phyloP scores from a whole-genome alignment of 2,113 vertebrate genomes.

The Albula glossodonta region DNA sequence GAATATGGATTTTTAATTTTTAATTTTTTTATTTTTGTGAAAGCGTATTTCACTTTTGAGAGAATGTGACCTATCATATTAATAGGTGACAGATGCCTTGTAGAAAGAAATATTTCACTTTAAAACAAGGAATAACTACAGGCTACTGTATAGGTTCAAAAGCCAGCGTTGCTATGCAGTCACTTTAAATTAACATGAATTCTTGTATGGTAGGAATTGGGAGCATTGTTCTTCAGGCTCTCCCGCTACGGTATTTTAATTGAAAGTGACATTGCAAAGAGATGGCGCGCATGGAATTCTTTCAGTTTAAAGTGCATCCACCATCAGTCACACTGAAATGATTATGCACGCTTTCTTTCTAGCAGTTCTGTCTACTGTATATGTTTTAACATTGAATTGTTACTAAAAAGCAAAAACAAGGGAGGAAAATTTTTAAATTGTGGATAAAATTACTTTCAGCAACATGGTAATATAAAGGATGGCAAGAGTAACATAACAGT shows the following conservation, averaged over 20 bases:
- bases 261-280: background rate
- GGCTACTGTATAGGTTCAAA: background rate
- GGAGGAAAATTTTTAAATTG: background rate
- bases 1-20: background rate
- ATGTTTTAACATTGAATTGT: background rate
- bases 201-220: background rate
- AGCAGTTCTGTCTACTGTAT: background rate
- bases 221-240: conserved; percentile 4
- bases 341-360: background rate
- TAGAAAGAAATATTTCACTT: background rate
- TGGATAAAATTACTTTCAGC: background rate
- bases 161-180: background rate
- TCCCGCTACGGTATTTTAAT: background rate
- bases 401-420: background rate
- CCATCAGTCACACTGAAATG: background rate
- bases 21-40: background rate
- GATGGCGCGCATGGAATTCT: background rate
- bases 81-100: background rate
- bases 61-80: background rate
- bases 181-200: background rate
- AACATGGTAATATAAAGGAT: background rate
- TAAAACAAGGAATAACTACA: background rate
- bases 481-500: background rate
- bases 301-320: background rate
- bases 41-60: background rate